Evolutionary conservation across 2,888 invertebrate species (phyloP).

Genomic region (Drosophila trichaetosa): DNA sequence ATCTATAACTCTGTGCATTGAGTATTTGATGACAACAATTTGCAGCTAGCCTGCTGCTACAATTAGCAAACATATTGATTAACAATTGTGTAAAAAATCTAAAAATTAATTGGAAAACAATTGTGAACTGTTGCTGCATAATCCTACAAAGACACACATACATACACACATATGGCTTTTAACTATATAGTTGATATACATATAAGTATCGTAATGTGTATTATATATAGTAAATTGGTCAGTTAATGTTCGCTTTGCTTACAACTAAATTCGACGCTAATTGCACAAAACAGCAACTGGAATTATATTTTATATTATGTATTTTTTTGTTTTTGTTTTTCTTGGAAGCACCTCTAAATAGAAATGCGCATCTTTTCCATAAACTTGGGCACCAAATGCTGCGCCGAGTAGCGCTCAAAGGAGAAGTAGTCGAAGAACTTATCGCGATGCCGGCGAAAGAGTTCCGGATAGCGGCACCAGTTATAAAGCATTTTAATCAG

Average conservation of each 20-base stretch:
- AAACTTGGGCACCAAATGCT: constrained; percentile 84
- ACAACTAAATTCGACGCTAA: constrained; percentile 67
- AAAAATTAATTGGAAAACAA: not conserved
- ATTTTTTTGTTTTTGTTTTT: constrained; percentile 3
- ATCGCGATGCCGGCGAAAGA: constrained; percentile 83
- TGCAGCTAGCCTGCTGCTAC: constrained; percentile 35
- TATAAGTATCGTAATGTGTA: not conserved
- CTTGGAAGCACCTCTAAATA: constrained; percentile 33
- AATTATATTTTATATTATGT: constrained; percentile 22
- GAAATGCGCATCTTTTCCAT: constrained; percentile 82
- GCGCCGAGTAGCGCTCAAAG: constrained; percentile 84
- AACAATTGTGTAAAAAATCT: constrained; percentile 22
- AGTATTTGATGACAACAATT: constrained; percentile 38
- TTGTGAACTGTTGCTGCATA: constrained; percentile 3
- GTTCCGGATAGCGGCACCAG: constrained; percentile 86
- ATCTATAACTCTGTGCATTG: constrained; percentile 38
- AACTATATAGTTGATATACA: constrained; percentile 9
- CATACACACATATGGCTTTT: constrained; percentile 2
- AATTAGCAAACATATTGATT: constrained; percentile 16
- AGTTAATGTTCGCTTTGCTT: constrained; percentile 42
- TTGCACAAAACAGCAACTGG: constrained; percentile 54
- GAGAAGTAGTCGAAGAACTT: constrained; percentile 83
- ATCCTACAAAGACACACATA: constrained; percentile 9
- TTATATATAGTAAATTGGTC: constrained; percentile 54
- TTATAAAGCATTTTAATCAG: constrained; percentile 86